phyloP scores from a whole-genome alignment of 1,140 invertebrate species.

The Plectrocnemia conspersa region DNA sequence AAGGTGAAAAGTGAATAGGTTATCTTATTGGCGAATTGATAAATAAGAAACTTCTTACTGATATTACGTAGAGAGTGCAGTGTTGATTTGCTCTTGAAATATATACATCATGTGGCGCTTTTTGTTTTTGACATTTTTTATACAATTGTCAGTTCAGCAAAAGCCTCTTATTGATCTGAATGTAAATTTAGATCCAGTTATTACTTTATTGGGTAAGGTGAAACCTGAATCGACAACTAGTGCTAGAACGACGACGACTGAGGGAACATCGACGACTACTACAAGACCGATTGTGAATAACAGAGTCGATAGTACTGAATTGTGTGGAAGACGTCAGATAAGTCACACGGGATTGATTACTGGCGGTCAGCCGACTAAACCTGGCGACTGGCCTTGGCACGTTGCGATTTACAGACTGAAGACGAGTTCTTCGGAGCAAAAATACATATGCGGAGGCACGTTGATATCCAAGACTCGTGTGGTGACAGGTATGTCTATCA shows the following conservation, averaged over 20 bases:
- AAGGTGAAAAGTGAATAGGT: too few relatives aligned
- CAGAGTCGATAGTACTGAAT: conserved; percentile 33
- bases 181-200: neutral
- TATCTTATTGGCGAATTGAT: too few relatives aligned
- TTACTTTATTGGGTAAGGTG: neutral
- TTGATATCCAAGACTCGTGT: conserved; percentile 45
- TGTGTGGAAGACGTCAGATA: conserved; percentile 42
- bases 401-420: conserved; percentile 74
- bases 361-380: conserved; percentile 42
- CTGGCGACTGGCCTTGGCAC: conserved; percentile 88
- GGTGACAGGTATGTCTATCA: conserved; percentile 45
- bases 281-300: neutral
- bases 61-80: too few relatives aligned
- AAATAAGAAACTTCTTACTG: too few relatives aligned
- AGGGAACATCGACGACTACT: neutral
- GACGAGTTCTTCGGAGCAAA: conserved; percentile 39
- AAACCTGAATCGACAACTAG: neutral
- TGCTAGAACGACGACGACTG: neutral
- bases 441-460: conserved; percentile 47
- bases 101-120: too few relatives aligned
- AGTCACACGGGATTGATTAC: conserved; percentile 43
- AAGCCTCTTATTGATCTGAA: conserved; percentile 3
- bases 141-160: neutral
- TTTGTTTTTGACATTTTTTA: too few relatives aligned
- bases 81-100: too few relatives aligned